phyloP scores from a whole-genome alignment of 2,888 invertebrate species.

The Icerya purchasi region DNA sequence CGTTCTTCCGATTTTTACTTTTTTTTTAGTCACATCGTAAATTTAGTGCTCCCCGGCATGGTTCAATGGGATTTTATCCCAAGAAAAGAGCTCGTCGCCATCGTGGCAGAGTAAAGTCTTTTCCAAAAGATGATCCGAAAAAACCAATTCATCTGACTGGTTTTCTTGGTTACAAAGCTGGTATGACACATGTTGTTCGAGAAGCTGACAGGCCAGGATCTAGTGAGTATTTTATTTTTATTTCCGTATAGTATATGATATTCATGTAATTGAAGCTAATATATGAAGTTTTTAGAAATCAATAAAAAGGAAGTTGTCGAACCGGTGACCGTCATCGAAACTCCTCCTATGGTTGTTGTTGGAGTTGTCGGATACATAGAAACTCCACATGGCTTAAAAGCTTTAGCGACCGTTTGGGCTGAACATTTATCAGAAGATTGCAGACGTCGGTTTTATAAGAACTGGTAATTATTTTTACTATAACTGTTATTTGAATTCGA shows the following conservation, averaged over 20 bases:
- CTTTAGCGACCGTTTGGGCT: conserved; percentile 91
- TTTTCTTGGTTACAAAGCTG: conserved; percentile 96
- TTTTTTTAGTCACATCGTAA: conserved; percentile 97
- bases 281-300: no score
- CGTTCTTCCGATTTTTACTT: no score
- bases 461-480: no score
- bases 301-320: conserved; percentile 99
- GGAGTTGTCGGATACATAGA: conserved; percentile 98
- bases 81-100: conserved; percentile 91
- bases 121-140: conserved; percentile 88
- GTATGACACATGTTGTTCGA: conserved; percentile 98
- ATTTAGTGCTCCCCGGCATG: conserved; percentile 98
- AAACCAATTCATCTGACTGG: conserved; percentile 96
- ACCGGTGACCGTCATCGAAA: conserved; percentile 92
- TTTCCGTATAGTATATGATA: no score
- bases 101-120: conserved; percentile 98
- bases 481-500: no score
- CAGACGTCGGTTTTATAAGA: conserved; percentile 96
- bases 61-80: conserved; percentile 99
- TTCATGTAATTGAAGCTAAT: no score
- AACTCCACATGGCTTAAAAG: conserved; percentile 88
- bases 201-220: conserved; percentile 97
- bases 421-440: conserved; percentile 98
- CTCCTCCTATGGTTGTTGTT: conserved; percentile 94
- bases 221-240: conserved; percentile 79